Conservation (phyloP, 1,140 invertebrate genomes). For the Calephelis nemesis region DNA sequence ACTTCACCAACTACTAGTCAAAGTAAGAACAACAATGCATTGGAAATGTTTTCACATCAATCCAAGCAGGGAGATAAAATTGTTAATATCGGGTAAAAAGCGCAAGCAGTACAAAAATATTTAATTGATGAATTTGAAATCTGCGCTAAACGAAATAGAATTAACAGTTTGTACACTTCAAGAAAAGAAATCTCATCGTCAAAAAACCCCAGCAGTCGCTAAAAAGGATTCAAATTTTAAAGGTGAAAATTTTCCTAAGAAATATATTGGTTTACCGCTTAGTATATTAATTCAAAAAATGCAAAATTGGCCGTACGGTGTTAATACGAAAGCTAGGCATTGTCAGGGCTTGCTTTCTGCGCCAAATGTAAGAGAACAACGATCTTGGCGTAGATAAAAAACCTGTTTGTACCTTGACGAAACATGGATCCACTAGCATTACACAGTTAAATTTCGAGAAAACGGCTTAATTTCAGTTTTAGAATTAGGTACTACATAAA, state of each 20-base stretch:
- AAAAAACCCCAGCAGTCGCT: too few species aligned
- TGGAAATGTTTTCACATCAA: too few species aligned
- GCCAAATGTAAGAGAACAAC: constrained; percentile 31
- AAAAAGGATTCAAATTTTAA: neutral
- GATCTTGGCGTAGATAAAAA: constrained; percentile 29
- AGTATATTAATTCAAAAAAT: constrained; percentile 35
- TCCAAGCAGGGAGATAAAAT: too few species aligned
- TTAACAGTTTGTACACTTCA: too few species aligned
- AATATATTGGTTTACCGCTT: constrained; percentile 27
- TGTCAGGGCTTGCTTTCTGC: constrained; percentile 28
- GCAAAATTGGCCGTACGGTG: constrained; percentile 20
- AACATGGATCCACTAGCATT: constrained; percentile 33
- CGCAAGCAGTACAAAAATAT: too few species aligned
- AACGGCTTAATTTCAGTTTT: neutral
- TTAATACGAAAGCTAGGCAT: constrained; percentile 29
- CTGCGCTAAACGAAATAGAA: too few species aligned
- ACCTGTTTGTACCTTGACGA: constrained; percentile 30
- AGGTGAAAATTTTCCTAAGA: constrained; percentile 21
- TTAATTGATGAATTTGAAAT: too few species aligned
- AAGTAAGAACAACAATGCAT: too few species aligned
- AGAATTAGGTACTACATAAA: constrained; percentile 4
- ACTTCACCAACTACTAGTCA: too few species aligned
- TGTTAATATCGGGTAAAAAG: too few species aligned
- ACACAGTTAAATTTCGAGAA: constrained; percentile 29
- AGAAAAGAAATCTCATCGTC: too few species aligned